These are phyloP conservation scores for Nothobranchius kuhntae DNA, from an alignment of 2,113 vertebrate genomes.

Conservation along the genomic window DNA sequence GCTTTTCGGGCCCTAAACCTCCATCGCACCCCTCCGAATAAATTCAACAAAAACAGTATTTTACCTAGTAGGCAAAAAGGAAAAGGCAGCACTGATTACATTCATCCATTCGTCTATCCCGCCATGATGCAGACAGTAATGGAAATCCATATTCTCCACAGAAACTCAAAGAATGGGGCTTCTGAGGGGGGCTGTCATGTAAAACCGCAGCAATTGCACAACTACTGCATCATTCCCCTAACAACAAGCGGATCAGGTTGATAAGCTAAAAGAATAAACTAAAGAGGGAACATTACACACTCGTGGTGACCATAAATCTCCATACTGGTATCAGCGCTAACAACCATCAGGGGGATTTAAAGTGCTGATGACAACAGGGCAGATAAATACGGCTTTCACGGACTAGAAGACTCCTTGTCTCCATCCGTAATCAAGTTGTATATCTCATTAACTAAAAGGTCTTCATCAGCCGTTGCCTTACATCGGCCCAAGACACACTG, in stretches of 20 bases:
- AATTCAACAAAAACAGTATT: conserved; percentile 13
- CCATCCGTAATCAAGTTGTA: conserved; percentile 61
- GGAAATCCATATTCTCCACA: conserved; percentile 27
- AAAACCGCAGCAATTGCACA: conserved; percentile 38
- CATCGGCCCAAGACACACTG: conserved; percentile 48
- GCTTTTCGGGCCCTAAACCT: conserved; percentile 31
- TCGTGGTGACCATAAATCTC: conserved; percentile 59
- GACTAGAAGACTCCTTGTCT: conserved; percentile 50
- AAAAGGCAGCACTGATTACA: conserved; percentile 10
- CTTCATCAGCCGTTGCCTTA: conserved; percentile 60
- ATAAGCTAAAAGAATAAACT: conserved; percentile 52
- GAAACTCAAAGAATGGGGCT: conserved; percentile 31
- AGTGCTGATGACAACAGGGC: conserved; percentile 46
- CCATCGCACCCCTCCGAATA: conserved; percentile 13
- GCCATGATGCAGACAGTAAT: conserved; percentile 21
- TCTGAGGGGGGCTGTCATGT: neutral
- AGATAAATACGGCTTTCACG: conserved; percentile 31
- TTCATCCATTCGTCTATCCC: conserved; percentile 21
- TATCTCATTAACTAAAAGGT: conserved; percentile 71
- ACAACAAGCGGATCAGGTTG: conserved; percentile 55
- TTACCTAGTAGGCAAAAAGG: conserved; percentile 10
- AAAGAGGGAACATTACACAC: conserved; percentile 41
- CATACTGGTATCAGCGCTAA: conserved; percentile 55
- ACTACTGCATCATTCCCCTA: conserved; percentile 45
- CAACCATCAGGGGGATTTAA: conserved; percentile 58